A percentile compares a stretch with the other conserved stretches of the same genome.
These are phyloP conservation scores for Melieria crassipennis DNA, from an alignment of 2,888 invertebrate species.

Conservation along the genomic window DNA sequence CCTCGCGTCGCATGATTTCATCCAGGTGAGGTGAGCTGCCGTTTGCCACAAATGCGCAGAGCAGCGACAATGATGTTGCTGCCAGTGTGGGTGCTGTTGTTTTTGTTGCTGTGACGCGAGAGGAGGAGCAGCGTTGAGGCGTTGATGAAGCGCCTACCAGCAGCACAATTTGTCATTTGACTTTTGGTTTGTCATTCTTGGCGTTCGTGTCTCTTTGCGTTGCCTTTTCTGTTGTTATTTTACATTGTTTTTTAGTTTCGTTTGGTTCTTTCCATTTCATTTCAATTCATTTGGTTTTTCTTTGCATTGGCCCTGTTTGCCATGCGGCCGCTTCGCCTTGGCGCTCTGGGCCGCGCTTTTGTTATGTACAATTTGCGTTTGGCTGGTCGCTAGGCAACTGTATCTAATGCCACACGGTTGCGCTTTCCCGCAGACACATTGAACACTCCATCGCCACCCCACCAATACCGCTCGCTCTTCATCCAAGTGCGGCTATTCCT, in stretches of 20 bases:
- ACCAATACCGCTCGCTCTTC: no score
- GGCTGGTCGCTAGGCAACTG: conserved; percentile 53
- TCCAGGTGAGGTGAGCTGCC: conserved; percentile 30
- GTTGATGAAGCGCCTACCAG: not conserved
- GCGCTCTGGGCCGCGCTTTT: conserved; percentile 39
- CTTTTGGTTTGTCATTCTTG: no score
- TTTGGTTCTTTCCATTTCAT: conserved; percentile 1
- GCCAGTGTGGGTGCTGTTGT: not conserved
- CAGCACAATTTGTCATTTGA: no score
- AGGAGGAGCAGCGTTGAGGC: not conserved
- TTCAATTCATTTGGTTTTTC: not conserved
- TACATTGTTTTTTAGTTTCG: not conserved
- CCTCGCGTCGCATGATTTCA: conserved; percentile 32
- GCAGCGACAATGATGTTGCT: not conserved
- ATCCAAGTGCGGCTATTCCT: no score
- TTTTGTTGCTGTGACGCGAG: not conserved
- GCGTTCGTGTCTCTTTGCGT: not conserved
- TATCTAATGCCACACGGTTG: conserved; percentile 22
- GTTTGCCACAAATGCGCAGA: not conserved
- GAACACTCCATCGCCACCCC: no score
- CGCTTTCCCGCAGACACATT: no score
- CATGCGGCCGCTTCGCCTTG: no score
- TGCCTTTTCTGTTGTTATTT: not conserved
- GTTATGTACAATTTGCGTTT: conserved; percentile 57
- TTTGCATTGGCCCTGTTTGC: no score